These are phyloP conservation scores for Diabrotica undecimpunctata DNA, from an alignment of 1,140 invertebrate species.

Conservation along the genomic window DNA sequence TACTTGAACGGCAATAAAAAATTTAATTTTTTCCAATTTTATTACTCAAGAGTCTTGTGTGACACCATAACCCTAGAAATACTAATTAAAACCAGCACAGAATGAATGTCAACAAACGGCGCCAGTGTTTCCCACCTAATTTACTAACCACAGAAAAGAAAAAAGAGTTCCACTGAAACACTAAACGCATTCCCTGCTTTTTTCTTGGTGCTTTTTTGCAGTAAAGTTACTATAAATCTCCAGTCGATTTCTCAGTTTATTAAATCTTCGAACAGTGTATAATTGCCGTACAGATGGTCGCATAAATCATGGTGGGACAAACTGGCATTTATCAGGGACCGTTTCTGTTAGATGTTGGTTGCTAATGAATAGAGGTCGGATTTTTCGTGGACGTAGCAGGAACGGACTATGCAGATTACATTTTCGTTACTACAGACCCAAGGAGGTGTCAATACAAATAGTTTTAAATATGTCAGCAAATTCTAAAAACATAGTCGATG, in stretches of 20 bases:
- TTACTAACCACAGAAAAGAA: slow-evolving; percentile 11
- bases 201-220: slow-evolving; percentile 21
- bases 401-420: neutral
- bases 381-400: neutral
- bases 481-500: too few relatives aligned
- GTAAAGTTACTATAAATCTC: slow-evolving; percentile 34
- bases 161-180: slow-evolving; percentile 22
- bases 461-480: too few relatives aligned
- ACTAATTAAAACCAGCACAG: too few relatives aligned
- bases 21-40: neutral
- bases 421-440: too few relatives aligned
- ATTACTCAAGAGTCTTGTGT: neutral
- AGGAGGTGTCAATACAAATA: too few relatives aligned
- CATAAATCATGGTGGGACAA: slow-evolving; percentile 39
- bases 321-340: slow-evolving; percentile 34
- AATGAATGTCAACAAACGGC: neutral
- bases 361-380: slow-evolving; percentile 28
- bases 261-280: slow-evolving; percentile 43
- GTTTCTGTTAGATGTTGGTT: slow-evolving; percentile 29
- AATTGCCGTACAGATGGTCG: slow-evolving; percentile 42
- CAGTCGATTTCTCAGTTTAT: slow-evolving; percentile 43
- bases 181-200: slow-evolving; percentile 19
- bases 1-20: too few relatives aligned
- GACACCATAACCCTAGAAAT: neutral
- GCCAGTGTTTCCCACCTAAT: slow-evolving; percentile 25